These are phyloP conservation scores for Malacoraja senta DNA, from an alignment of 2,797 vertebrate species.

Conservation along the genomic window DNA sequence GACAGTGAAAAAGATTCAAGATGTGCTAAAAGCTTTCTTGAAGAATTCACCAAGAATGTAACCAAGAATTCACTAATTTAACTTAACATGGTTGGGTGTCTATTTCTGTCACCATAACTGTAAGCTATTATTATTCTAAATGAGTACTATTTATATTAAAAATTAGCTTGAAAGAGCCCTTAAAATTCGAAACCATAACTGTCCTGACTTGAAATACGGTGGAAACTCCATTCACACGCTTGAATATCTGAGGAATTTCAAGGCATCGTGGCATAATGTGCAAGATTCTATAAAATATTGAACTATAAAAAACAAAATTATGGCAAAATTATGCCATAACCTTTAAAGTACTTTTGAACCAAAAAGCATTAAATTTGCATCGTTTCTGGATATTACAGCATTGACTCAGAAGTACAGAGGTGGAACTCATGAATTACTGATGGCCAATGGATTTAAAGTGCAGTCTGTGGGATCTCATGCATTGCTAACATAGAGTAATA, in stretches of 20 bases:
- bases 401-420: not conserved
- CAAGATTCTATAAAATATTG: not conserved
- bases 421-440: constrained; percentile 3
- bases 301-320: not conserved
- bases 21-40: no score
- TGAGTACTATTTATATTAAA: not conserved
- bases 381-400: not conserved
- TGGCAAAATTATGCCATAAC: not conserved
- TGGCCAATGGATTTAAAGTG: not conserved
- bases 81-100: no score
- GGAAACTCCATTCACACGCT: no score
- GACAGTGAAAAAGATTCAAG: no score
- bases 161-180: not conserved
- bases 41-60: no score
- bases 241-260: not conserved
- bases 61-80: no score
- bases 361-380: not conserved
- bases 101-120: not conserved
- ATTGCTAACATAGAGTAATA: not conserved
- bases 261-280: not conserved
- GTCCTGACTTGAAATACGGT: not conserved
- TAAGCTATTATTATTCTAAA: not conserved
- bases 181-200: not conserved
- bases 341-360: not conserved
- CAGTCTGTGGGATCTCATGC: not conserved